These are phyloP conservation scores for Camptogramma bilineatum DNA, from an alignment of 2,888 invertebrate species.

Conservation along the genomic window DNA sequence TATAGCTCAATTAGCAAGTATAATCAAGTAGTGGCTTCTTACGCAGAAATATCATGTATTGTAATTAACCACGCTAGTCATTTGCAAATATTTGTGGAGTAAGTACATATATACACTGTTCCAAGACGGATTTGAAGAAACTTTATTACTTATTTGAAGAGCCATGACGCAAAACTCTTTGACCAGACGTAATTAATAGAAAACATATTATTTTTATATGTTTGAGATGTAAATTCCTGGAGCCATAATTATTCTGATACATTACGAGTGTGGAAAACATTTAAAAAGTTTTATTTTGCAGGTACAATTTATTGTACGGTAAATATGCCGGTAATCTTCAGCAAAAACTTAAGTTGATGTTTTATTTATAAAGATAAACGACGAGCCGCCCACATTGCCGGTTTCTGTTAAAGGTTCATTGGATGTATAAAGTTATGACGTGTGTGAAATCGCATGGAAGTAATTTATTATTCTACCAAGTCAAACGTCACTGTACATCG, in stretches of 20 bases:
- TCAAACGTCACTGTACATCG: slow-evolving; percentile 61
- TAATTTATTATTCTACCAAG: slow-evolving; percentile 63
- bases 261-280: not conserved
- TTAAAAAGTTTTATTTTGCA: not conserved
- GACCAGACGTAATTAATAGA: not conserved
- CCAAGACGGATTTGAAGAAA: slow-evolving; percentile 1
- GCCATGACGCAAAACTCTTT: slow-evolving; percentile 9
- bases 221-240: not conserved
- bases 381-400: not conserved
- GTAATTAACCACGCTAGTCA: slow-evolving; percentile 9
- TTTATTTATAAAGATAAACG: slow-evolving; percentile 10
- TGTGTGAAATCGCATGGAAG: slow-evolving; percentile 70
- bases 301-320: not conserved
- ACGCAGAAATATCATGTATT: slow-evolving; percentile 17
- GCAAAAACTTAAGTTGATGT: slow-evolving; percentile 10
- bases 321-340: slow-evolving; percentile 4
- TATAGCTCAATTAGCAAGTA: slow-evolving; percentile 57
- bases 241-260: not conserved
- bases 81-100: slow-evolving; percentile 18
- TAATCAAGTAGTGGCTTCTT: slow-evolving; percentile 10
- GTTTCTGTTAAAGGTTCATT: slow-evolving; percentile 26
- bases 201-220: not conserved
- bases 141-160: slow-evolving; percentile 10
- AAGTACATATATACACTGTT: not conserved
- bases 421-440: slow-evolving; percentile 46